These are phyloP conservation scores for Heterohyrax brucei DNA, from an alignment of 2,797 vertebrate genomes.

Conservation along the genomic window DNA sequence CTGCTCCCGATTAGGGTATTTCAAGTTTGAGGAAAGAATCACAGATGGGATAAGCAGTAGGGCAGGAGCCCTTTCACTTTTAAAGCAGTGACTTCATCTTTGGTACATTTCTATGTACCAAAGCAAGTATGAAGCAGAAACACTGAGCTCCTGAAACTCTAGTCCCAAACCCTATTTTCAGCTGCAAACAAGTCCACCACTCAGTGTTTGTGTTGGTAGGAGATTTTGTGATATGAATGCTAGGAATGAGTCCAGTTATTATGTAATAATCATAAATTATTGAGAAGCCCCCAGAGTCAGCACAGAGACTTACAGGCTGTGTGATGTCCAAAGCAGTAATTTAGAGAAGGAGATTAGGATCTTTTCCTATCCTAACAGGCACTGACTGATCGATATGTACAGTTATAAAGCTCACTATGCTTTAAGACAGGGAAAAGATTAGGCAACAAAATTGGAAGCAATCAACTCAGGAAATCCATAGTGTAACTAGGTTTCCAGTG, in stretches of 20 bases:
- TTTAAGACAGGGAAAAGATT: constrained; percentile 36
- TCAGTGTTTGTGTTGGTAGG: constrained; percentile 27
- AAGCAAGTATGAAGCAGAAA: constrained; percentile 36
- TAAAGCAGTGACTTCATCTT: not conserved
- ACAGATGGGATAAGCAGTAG: not conserved
- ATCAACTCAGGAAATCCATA: constrained; percentile 75
- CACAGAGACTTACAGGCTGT: not conserved
- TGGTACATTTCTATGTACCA: not conserved
- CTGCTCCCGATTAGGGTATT: not conserved
- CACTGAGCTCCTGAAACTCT: not conserved
- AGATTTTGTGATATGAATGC: constrained; percentile 57
- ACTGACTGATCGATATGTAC: not conserved
- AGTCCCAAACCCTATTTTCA: constrained; percentile 18
- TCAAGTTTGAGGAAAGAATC: constrained; percentile 30
- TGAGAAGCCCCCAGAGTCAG: constrained; percentile 35
- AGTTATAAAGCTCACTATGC: constrained; percentile 38
- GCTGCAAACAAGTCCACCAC: constrained; percentile 55
- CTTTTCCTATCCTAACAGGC: not conserved
- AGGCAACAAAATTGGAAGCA: constrained; percentile 71
- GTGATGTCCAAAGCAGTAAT: not conserved
- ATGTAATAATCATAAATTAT: not conserved
- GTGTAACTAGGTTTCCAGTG: constrained; percentile 11
- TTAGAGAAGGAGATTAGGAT: constrained; percentile 17
- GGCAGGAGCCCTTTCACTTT: not conserved
- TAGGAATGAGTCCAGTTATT: constrained; percentile 15